Conservation (phyloP, 2,888 invertebrate species). For the Drosophila infuscata region DNA sequence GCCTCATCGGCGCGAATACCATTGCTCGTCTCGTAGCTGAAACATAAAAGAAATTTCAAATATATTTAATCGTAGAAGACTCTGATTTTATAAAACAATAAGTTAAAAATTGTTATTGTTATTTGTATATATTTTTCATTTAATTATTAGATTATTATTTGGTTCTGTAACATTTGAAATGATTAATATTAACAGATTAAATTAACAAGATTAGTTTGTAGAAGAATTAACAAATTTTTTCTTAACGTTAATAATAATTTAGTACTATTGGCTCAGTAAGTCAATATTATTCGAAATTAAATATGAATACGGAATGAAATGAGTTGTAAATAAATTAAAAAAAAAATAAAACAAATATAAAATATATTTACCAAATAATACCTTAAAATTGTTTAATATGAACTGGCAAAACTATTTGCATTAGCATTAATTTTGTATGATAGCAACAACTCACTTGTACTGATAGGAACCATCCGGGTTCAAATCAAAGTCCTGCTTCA, state of each 20-base stretch:
- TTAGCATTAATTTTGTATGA: neutral
- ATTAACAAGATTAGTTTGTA: neutral
- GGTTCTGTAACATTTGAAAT: neutral
- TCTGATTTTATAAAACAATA: neutral
- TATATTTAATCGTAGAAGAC: neutral
- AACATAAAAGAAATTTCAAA: neutral
- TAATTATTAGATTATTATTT: neutral
- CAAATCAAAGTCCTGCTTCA: constrained; percentile 86
- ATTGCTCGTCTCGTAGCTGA: constrained; percentile 88
- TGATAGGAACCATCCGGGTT: constrained; percentile 86
- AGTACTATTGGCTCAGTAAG: neutral
- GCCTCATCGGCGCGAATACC: constrained; percentile 88
- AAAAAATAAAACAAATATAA: neutral
- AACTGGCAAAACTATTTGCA: neutral
- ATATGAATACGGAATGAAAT: neutral
- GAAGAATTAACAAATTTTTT: neutral
- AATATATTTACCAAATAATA: neutral
- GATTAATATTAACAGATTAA: neutral
- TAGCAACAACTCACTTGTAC: constrained; percentile 84
- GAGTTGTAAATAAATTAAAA: neutral
- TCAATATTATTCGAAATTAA: neutral
- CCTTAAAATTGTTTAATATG: neutral
- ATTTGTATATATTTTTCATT: neutral
- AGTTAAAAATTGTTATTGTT: neutral
- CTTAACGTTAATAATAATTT: neutral